Evolutionary conservation across 2,113 vertebrate species (phyloP), one percentile per base, ranked within the genome.

Genomic region (Menura novaehollandiae): DNA sequence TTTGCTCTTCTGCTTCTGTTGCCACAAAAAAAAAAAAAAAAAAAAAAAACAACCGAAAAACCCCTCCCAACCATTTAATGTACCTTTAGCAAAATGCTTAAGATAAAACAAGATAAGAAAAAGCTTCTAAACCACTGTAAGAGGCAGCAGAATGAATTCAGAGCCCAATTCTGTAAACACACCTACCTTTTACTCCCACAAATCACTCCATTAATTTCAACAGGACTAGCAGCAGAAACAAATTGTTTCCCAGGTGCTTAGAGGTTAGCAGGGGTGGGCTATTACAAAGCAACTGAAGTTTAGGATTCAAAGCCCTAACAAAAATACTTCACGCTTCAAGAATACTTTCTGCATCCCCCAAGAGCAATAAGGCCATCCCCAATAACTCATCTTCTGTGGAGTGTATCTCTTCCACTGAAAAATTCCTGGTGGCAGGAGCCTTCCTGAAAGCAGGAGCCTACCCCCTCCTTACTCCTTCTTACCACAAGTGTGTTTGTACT

Each of bases 1-100:
- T 98, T 97, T 97, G 92, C 95, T 96, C 89, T 95, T 92, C 76
- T 93, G 89, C 73, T 89, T 95, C 88, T 91, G 66, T 95, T 88
- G 87, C 93, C 88, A 94, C 3, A 3, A 32, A 33, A 68, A 53
- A 84, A n/a, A 90, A n/a, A 27, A 80, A 89, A 67, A 37, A 41
- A 83, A 55, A 22, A 15, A 55, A 24, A n/a, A 90, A n/a, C 21
- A 80, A 89, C 64, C 28, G 33, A 56, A 22, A 52, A 32, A n/a
- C 0, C 32, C 26, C 26, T 91, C 55, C 30, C 47, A 83, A 79
- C 6, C 7, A 49, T 41, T 82, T 11, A 3, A 37, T 41, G 53
- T 56, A 75, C n/a, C 32, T 82, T 86, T 66, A 88, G 94, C 51
- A 90, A 93, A 88, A 73, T 52, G 27, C 28, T 88, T 77, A 41